Evolutionary conservation across 1,140 invertebrate genomes (phyloP).

Genomic region (Glossosoma conforme): DNA sequence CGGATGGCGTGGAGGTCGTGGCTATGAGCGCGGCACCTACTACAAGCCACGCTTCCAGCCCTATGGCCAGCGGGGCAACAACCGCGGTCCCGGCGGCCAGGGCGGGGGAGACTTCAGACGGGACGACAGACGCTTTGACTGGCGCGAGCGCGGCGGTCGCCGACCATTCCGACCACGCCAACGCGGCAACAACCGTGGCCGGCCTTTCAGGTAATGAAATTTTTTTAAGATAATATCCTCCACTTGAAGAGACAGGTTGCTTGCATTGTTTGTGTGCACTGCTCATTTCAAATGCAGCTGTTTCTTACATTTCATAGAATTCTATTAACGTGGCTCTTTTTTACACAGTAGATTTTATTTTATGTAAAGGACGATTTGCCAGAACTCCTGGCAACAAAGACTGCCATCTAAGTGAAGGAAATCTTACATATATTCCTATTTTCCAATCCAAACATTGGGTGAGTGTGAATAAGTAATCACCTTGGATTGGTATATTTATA

Average conservation of each 20-base stretch:
- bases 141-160: constrained; percentile 44
- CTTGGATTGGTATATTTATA: constrained; percentile 18
- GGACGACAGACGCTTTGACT: constrained; percentile 46
- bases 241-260: too few relatives aligned
- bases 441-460: too few relatives aligned
- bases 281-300: too few relatives aligned
- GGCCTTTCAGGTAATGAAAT: constrained; percentile 43
- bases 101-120: constrained; percentile 54
- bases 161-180: constrained; percentile 41
- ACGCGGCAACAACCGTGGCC: constrained; percentile 41
- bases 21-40: constrained; percentile 68
- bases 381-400: too few relatives aligned
- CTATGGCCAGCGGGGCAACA: constrained; percentile 47
- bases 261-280: too few relatives aligned
- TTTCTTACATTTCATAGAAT: too few relatives aligned
- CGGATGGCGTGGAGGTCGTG: constrained; percentile 51
- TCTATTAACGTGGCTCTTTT: too few relatives aligned
- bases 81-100: constrained; percentile 41
- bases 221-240: neutral
- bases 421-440: too few relatives aligned
- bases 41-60: constrained; percentile 69
- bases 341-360: too few relatives aligned
- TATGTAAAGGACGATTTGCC: too few relatives aligned
- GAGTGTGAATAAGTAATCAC: too few relatives aligned
- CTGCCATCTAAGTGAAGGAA: too few relatives aligned